Percentiles rank a stretch among this genome's conserved stretches.
Evolutionary conservation across 2,888 invertebrate species (phyloP).

Genomic region (Diaphora mendica): DNA sequence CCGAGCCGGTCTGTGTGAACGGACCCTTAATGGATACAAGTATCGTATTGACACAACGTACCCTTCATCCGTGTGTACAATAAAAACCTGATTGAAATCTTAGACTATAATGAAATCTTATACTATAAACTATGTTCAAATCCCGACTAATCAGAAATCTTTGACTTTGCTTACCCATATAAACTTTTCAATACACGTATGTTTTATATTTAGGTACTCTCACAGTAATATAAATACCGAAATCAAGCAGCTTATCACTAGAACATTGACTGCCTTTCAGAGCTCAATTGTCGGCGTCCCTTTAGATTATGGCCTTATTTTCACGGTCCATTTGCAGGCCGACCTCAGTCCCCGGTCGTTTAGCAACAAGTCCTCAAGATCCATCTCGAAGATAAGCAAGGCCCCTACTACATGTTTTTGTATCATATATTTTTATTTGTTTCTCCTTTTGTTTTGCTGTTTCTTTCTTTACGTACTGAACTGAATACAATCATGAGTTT

Average conservation of each 20-base stretch:
- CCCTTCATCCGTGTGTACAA: too few species aligned
- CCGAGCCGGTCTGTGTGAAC: too few species aligned
- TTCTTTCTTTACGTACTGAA: too few species aligned
- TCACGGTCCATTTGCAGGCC: constrained; percentile 35
- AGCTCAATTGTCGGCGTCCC: constrained; percentile 5
- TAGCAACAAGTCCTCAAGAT: constrained; percentile 54
- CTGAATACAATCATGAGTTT: too few species aligned
- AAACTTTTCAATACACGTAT: background rate
- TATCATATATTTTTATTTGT: background rate
- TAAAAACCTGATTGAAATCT: too few species aligned
- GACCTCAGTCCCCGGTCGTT: constrained; percentile 27
- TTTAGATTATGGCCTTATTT: constrained; percentile 29
- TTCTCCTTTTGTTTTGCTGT: background rate
- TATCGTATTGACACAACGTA: too few species aligned
- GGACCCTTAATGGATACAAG: too few species aligned
- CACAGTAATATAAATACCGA: background rate
- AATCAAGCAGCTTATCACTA: background rate
- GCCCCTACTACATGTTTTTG: constrained; percentile 30
- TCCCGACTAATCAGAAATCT: too few species aligned
- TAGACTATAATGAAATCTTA: too few species aligned
- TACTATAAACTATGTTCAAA: too few species aligned
- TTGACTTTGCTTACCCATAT: background rate
- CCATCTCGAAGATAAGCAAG: constrained; percentile 35
- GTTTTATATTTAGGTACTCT: background rate
- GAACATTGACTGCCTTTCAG: constrained; percentile 4